Evolutionary conservation across 1,140 invertebrate species (phyloP).

Genomic region (Aethina tumida): DNA sequence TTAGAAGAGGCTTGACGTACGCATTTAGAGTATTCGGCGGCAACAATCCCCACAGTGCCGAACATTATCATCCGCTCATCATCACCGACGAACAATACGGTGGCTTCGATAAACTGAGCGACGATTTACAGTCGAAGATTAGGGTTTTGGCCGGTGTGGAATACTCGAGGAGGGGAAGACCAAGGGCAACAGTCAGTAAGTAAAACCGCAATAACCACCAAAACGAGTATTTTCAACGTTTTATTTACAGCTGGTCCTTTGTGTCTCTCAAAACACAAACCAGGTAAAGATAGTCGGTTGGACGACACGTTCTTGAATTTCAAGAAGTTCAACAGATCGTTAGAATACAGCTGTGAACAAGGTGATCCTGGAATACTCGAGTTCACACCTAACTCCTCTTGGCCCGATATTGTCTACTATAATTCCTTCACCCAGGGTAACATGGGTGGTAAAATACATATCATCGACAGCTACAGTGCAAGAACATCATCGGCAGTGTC

Average conservation of each 20-base stretch:
- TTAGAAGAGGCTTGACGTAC: slow-evolving; percentile 77
- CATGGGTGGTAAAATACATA: slow-evolving; percentile 84
- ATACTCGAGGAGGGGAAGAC: slow-evolving; percentile 66
- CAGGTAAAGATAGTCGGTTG: slow-evolving; percentile 57
- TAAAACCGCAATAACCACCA: neutral
- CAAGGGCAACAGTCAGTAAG: slow-evolving; percentile 61
- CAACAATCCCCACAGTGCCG: slow-evolving; percentile 79
- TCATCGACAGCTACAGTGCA: slow-evolving; percentile 58
- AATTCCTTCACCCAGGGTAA: slow-evolving; percentile 85
- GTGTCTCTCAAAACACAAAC: slow-evolving; percentile 58
- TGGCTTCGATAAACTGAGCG: slow-evolving; percentile 64
- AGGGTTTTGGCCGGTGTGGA: slow-evolving; percentile 79
- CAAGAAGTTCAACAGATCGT: slow-evolving; percentile 70
- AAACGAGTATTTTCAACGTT: neutral
- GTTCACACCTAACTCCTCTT: slow-evolving; percentile 79
- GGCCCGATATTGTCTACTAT: slow-evolving; percentile 90
- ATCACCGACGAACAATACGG: slow-evolving; percentile 80
- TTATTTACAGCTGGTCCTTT: slow-evolving; percentile 61
- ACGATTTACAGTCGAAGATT: slow-evolving; percentile 59
- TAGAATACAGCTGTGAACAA: slow-evolving; percentile 56
- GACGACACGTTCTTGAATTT: slow-evolving; percentile 72
- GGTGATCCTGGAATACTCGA: slow-evolving; percentile 62
- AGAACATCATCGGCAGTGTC: slow-evolving; percentile 4
- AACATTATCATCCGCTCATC: slow-evolving; percentile 85
- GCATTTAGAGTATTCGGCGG: slow-evolving; percentile 74